Base-by-base conservation (phyloP, 1,140 invertebrate species). In the Drosophila pallidifrons region DNA sequence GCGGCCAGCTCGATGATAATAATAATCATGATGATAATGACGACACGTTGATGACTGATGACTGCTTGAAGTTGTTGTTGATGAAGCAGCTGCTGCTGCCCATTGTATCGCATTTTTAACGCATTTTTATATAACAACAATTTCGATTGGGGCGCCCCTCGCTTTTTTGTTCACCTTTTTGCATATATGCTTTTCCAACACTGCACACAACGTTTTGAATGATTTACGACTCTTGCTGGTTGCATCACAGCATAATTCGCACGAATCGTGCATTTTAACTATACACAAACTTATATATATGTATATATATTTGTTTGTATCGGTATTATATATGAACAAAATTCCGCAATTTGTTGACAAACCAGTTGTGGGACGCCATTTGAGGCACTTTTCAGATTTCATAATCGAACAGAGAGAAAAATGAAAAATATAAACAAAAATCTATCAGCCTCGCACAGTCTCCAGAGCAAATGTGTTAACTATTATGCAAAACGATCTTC, bases 401-500 rank as follows among this genome's bases (percentile, higher is more conserved):
- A 82, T 87, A 87, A 87, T 65, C 66, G 15, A 47, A 55, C 11
- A 73, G 35, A 35, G 15, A 15, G 30, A 15, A 73, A 54, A 54
- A 35, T 35, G 30, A 15, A 20, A 30, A 13, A 30, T 54, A 54
- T 32, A 54, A n/a, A 25, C 5, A 45, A 59, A 64, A 78, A 58
- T 70, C 80, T 64, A 75, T 75, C 43, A 60, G 65, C 60, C 46
- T 80, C 60, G 51, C 46, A 11, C 43, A 59, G 65, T 55, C 51
- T 80, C 60, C 60, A 46, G 41, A 8, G 57, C 68, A 64, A 86
- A 82, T 68, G 82, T 86, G 79, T 86, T 86, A 79, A 79, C 51
- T 43, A 76, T 82, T 87, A 87, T 86, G 79, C 82, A 85, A 85
- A 81, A 59, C 72, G 20, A 68, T 65, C 41, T 25, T 64, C 38